phyloP scores from a whole-genome alignment of 2,888 invertebrate genomes.

The Halocaridina rubra region DNA sequence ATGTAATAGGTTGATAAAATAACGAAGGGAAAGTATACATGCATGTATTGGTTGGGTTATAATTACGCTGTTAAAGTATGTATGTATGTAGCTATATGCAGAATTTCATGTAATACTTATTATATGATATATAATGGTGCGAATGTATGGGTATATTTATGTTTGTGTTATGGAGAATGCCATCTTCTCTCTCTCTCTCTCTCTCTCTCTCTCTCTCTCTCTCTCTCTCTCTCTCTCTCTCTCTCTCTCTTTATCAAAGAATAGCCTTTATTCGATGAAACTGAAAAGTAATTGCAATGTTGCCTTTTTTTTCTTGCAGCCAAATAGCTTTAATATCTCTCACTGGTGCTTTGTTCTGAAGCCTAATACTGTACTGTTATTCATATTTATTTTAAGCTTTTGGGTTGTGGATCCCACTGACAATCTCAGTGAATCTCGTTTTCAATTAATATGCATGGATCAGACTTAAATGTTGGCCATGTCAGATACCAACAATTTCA shows the following conservation, averaged over 20 bases:
- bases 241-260: background rate
- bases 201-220: background rate
- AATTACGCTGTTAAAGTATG: background rate
- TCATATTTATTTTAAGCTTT: background rate
- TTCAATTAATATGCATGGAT: too few species aligned
- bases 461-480: too few species aligned
- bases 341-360: too few species aligned
- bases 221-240: background rate
- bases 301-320: too few species aligned
- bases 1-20: too few species aligned
- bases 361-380: background rate
- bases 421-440: too few species aligned
- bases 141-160: too few species aligned
- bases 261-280: background rate
- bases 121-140: too few species aligned
- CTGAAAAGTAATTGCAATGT: too few species aligned
- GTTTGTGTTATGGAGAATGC: too few species aligned
- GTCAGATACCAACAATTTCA: too few species aligned
- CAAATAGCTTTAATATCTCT: too few species aligned
- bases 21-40: background rate
- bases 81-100: background rate
- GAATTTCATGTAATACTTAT: background rate
- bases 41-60: background rate
- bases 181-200: background rate
- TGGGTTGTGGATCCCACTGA: background rate